A percentile compares a stretch with the other conserved stretches of the same genome.
These are phyloP conservation scores for Cettia cetti DNA, from an alignment of 2,113 vertebrate genomes.

Conservation along the genomic window DNA sequence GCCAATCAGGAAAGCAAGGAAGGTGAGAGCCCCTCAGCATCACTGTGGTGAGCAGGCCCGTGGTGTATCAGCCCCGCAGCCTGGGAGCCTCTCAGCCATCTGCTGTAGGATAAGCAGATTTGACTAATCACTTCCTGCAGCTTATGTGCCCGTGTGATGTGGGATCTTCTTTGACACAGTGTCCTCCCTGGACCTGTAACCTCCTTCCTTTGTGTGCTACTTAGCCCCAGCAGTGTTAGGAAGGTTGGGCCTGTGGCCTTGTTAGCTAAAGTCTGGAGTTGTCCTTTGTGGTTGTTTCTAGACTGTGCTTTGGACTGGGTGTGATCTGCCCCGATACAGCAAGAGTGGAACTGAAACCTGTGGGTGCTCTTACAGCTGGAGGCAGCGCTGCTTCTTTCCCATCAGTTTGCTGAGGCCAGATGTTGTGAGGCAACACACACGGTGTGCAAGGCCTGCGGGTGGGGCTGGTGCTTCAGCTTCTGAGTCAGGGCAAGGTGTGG, in stretches of 20 bases:
- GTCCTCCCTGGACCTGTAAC: conserved; percentile 38
- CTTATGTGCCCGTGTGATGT: neutral
- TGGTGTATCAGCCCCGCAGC: neutral
- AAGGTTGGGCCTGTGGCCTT: neutral
- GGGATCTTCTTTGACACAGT: conserved; percentile 17
- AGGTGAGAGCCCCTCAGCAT: conserved; percentile 76
- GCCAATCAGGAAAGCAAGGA: conserved; percentile 95
- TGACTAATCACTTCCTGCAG: conserved; percentile 49
- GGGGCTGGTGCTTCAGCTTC: neutral
- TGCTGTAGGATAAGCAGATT: conserved; percentile 56
- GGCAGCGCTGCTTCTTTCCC: neutral
- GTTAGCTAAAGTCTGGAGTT: neutral
- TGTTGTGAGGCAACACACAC: neutral
- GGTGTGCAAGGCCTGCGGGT: neutral
- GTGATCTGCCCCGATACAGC: rapidly evolving
- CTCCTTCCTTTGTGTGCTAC: neutral
- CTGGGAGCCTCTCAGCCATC: conserved; percentile 2
- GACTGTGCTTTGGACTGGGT: neutral
- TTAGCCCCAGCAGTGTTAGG: neutral
- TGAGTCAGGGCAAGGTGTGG: neutral
- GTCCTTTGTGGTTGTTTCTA: neutral
- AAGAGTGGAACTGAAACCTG: neutral
- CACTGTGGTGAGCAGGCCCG: conserved; percentile 60
- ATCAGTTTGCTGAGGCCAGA: rapidly evolving
- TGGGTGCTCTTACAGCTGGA: neutral